These are phyloP conservation scores for Siniperca obscura DNA, from an alignment of 2,797 vertebrate genomes.

Conservation along the genomic window DNA sequence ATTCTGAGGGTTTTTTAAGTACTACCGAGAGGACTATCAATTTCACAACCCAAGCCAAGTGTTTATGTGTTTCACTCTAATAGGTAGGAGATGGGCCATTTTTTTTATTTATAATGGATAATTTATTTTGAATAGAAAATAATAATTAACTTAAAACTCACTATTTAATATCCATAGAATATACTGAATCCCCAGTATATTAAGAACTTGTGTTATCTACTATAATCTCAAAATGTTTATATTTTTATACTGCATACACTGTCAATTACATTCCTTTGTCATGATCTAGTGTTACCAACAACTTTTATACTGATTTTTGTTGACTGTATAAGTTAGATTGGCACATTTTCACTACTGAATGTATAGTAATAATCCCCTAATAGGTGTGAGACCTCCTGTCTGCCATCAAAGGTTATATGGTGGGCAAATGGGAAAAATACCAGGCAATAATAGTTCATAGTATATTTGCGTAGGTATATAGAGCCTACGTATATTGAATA, in stretches of 20 bases:
- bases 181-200: background rate
- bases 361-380: background rate
- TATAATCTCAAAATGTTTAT: background rate
- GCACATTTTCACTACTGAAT: too few species aligned
- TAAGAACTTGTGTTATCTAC: background rate
- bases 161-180: background rate
- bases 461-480: too few species aligned
- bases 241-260: background rate
- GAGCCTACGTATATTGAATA: too few species aligned
- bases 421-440: too few species aligned
- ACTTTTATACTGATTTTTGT: conserved; percentile 14
- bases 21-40: too few species aligned
- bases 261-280: background rate
- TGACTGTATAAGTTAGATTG: conserved; percentile 16
- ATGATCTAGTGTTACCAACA: conserved; percentile 1
- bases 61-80: background rate
- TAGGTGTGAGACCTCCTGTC: too few species aligned
- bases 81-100: too few species aligned
- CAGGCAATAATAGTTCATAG: too few species aligned
- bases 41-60: background rate
- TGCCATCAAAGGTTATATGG: too few species aligned
- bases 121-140: background rate
- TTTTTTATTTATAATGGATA: background rate
- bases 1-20: background rate
- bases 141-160: background rate